A percentile compares a stretch with the other conserved stretches of the same genome.
phyloP scores from a whole-genome alignment of 2,113 vertebrate species.

The Pluvianellus socialis region DNA sequence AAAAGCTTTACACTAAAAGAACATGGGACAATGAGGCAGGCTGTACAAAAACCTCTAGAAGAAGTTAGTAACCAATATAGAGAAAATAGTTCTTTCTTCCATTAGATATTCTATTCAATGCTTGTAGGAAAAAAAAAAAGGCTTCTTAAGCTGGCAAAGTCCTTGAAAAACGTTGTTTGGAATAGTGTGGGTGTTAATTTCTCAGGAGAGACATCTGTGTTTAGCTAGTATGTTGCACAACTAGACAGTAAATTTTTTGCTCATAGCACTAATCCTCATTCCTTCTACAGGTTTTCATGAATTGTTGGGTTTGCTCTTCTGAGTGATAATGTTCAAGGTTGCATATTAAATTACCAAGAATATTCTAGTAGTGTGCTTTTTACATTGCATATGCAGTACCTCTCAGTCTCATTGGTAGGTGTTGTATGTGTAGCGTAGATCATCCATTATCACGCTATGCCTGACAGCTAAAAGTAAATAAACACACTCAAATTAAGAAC shows the following conservation, averaged over 20 bases:
- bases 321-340: not conserved
- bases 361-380: not conserved
- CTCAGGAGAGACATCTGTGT: not conserved
- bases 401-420: not conserved
- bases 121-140: not conserved
- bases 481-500: not conserved
- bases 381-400: not conserved
- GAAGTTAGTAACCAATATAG: not conserved
- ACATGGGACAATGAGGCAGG: not conserved
- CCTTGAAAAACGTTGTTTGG: constrained; percentile 1
- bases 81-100: not conserved
- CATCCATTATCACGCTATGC: not conserved
- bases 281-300: not conserved
- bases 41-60: not conserved
- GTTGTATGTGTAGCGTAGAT: not conserved
- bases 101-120: not conserved
- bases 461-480: not conserved
- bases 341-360: not conserved
- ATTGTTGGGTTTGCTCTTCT: not conserved
- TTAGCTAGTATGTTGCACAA: not conserved
- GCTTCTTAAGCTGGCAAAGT: not conserved
- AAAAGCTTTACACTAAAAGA: not conserved
- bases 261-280: not conserved
- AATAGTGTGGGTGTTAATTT: constrained; percentile 9
- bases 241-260: not conserved